phyloP scores from a whole-genome alignment of 2,797 vertebrate genomes.

The Pseudochirops corinnae region DNA sequence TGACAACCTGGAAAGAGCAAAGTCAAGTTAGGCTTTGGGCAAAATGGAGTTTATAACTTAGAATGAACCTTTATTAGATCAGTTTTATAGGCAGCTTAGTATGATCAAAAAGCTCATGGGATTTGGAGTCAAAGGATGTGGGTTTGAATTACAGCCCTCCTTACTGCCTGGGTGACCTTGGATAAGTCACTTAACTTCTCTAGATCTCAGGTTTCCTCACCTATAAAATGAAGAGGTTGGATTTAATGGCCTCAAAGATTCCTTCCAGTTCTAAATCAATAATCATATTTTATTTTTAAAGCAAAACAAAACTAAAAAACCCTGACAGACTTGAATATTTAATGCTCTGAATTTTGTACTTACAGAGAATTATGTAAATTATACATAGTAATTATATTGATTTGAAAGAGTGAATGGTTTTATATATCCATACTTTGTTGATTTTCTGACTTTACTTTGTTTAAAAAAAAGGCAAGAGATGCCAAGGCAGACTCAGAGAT shows the following conservation, averaged over 20 bases:
- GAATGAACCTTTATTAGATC: conserved; percentile 64
- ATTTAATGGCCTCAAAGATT: neutral
- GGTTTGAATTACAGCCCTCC: neutral
- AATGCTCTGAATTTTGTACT: conserved; percentile 79
- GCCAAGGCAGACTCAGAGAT: neutral
- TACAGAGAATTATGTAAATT: conserved; percentile 74
- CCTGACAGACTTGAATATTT: conserved; percentile 80
- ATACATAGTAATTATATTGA: neutral
- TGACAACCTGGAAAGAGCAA: conserved; percentile 68
- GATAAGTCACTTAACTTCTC: neutral
- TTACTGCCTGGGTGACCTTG: neutral
- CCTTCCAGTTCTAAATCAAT: neutral
- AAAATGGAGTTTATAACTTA: conserved; percentile 61
- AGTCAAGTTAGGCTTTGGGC: conserved; percentile 59
- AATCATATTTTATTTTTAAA: neutral
- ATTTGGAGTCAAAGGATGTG: neutral
- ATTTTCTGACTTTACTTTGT: neutral
- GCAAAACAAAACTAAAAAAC: neutral
- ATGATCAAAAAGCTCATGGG: neutral
- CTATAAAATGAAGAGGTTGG: neutral
- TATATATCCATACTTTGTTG: neutral
- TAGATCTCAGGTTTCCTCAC: neutral
- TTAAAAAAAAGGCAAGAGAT: neutral
- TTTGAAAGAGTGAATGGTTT: neutral
- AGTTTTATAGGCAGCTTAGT: conserved; percentile 63